These are phyloP conservation scores for Cisticola juncidis DNA, from an alignment of 2,113 vertebrate genomes.

Conservation along the genomic window DNA sequence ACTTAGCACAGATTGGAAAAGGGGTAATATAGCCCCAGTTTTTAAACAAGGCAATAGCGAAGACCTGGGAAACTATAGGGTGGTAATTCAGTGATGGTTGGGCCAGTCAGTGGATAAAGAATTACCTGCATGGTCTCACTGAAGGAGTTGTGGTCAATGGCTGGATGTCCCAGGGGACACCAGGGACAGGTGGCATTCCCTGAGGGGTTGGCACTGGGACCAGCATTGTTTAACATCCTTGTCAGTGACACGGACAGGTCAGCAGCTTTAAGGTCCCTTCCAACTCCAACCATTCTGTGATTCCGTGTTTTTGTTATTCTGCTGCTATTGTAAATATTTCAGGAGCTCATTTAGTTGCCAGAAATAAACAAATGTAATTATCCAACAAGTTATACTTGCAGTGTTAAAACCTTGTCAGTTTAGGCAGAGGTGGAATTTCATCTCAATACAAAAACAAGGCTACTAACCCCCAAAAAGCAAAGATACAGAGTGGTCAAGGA, in stretches of 20 bases:
- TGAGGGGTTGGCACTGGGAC: accelerated
- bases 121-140: background rate
- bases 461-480: background rate
- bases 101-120: background rate
- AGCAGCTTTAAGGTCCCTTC: background rate
- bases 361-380: background rate
- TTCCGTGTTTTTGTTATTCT: background rate
- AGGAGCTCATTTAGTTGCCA: background rate
- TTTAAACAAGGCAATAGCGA: background rate
- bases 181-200: background rate
- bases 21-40: background rate
- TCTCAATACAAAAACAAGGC: background rate
- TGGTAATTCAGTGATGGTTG: background rate
- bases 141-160: background rate
- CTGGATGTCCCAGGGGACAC: background rate
- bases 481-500: background rate
- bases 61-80: background rate
- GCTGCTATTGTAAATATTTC: background rate
- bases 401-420: background rate
- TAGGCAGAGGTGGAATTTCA: background rate
- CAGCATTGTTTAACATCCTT: background rate
- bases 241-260: too few relatives aligned
- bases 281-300: background rate
- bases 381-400: background rate
- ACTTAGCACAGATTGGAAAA: background rate